Evolutionary conservation across 2,113 vertebrate genomes (phyloP).

Genomic region (Vulpes ferrilata): DNA sequence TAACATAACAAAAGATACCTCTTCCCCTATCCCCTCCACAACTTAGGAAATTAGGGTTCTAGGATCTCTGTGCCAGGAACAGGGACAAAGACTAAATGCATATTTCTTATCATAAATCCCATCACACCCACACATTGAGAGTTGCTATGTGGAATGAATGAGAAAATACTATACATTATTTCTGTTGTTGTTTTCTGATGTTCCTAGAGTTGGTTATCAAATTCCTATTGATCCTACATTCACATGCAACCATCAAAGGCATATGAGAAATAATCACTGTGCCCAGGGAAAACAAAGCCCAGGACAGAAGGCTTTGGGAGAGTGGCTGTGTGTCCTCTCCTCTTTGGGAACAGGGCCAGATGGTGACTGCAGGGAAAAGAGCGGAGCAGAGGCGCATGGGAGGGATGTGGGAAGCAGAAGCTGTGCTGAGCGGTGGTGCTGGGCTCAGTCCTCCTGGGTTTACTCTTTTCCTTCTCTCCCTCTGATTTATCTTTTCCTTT

Average conservation of each 20-base stretch:
- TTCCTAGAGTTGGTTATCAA: background rate
- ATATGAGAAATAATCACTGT: background rate
- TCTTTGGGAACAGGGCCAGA: background rate
- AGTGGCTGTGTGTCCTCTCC: background rate
- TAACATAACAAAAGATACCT: background rate
- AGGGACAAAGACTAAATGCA: background rate
- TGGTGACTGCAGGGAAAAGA: no score
- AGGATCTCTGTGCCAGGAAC: background rate
- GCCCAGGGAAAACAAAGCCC: background rate
- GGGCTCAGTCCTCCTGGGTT: rapidly evolving
- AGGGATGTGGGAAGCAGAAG: rapidly evolving
- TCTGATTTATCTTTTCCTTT: background rate
- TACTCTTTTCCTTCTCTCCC: background rate
- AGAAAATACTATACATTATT: background rate
- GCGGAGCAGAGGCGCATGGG: background rate
- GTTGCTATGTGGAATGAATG: background rate
- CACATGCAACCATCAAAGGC: background rate
- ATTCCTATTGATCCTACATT: conserved; percentile 19
- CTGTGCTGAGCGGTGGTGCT: rapidly evolving
- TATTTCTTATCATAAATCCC: background rate
- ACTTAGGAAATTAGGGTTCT: background rate
- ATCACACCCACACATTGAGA: background rate
- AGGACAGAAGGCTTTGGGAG: background rate
- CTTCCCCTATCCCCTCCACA: no score
- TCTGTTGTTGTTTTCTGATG: background rate